These are phyloP conservation scores for Aleiodes sp. DNA, from an alignment of 1,140 invertebrate genomes.

Conservation along the genomic window DNA sequence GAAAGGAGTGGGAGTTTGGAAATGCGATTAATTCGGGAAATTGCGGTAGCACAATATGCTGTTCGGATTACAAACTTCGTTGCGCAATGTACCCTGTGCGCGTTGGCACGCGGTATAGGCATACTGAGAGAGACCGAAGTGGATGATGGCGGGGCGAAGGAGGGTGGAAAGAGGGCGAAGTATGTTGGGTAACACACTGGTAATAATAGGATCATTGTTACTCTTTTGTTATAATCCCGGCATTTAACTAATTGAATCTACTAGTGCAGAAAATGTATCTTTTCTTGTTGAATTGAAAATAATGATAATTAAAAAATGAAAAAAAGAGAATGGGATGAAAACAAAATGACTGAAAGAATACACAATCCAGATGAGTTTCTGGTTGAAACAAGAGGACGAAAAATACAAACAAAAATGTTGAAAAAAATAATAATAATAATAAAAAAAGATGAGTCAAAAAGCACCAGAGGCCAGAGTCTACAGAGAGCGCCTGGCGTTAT, in stretches of 20 bases:
- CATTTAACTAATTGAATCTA: background rate
- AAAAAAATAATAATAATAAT: background rate
- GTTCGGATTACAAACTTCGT: slow-evolving; percentile 21
- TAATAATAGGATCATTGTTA: slow-evolving; percentile 11
- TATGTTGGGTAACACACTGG: slow-evolving; percentile 14
- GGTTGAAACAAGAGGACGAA: slow-evolving; percentile 3
- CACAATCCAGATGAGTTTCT: background rate
- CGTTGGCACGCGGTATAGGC: slow-evolving; percentile 2
- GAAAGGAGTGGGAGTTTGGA: slow-evolving; percentile 21
- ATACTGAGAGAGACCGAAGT: slow-evolving; percentile 8
- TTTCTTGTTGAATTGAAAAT: too few relatives aligned
- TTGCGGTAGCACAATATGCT: slow-evolving; percentile 25
- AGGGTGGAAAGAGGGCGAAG: background rate
- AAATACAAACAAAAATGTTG: background rate
- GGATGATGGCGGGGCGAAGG: too few relatives aligned
- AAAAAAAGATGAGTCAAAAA: slow-evolving; percentile 3
- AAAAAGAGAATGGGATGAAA: background rate
- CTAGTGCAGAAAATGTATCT: too few relatives aligned
- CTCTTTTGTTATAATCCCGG: background rate
- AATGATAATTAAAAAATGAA: too few relatives aligned
- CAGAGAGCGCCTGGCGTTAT: slow-evolving; percentile 49
- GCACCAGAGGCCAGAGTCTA: slow-evolving; percentile 36
- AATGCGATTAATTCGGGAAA: slow-evolving; percentile 33
- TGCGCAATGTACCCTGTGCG: slow-evolving; percentile 11
- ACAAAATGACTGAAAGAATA: slow-evolving; percentile 2